Evolutionary conservation across 2,113 vertebrate genomes (phyloP), one percentile per base, ranked within the genome.

Genomic region (Limanda limanda): DNA sequence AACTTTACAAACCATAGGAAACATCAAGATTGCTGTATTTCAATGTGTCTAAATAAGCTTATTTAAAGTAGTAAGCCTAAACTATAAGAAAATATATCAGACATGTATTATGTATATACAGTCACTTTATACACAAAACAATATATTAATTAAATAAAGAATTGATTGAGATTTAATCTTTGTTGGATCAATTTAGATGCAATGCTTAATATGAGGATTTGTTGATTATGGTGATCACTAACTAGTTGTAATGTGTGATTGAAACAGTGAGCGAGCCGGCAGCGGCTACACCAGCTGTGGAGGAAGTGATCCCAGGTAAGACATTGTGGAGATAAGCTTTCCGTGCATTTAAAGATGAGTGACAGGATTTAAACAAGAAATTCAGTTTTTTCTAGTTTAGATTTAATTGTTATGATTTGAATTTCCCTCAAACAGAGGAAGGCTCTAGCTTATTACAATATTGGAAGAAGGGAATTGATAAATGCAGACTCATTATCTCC

Each of bases 241-340:
- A 84, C 64, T 37, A 1, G 0, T 18, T 71, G 51, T 68, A 18
- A 64, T 71, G 27, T 25, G 60, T 82, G 15, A 59, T 20, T 84
- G 78, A 1, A 47, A 6, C 11, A 5, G 59, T 14, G 48, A 27
- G 58, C 1, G 21, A 57, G 45, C 65, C 23, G 17, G 17, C 52
- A 54, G 15, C 13, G n/a, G 70, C 56, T 14, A 18, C 66, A 58
- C n/a, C 58, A 0, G 54, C 3, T 59, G 21, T 15, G 31, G 71
- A 81, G 67, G 62, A 20, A 35, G 25, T 4, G 62, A 64, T 8
- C 4, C 37, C 20, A 23, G 78, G 87, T 88, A 76, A 82, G 77
- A 86, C 42, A 64, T 20, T 40, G 3, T 15, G 67, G 14, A 51
- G 17, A 23, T 27, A 42, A 70, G 24, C 6, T 48, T 21, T 70